A percentile compares a stretch with the other conserved stretches of the same genome.
Conservation (phyloP, 1,140 invertebrate genomes). For the Ostrea denselamellosa region DNA sequence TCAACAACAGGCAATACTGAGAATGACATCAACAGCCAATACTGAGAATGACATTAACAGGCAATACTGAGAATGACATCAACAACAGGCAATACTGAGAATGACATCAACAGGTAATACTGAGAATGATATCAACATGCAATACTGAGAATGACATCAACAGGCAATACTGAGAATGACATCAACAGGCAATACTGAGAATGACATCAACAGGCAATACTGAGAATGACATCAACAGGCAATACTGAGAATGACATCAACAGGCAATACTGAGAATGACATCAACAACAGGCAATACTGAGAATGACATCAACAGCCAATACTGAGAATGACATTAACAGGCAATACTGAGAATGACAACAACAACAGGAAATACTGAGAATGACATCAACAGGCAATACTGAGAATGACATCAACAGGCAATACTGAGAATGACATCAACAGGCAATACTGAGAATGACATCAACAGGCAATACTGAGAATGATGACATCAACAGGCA, state of each 20-base stretch:
- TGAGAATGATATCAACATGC: not conserved
- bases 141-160: not conserved
- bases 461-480: not conserved
- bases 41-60: not conserved
- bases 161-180: not conserved
- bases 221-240: not conserved
- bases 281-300: no score
- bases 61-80: not conserved
- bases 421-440: not conserved
- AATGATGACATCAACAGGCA: no score
- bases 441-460: constrained; percentile 15
- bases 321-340: not conserved
- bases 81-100: no score
- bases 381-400: no score
- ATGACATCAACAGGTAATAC: not conserved
- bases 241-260: not conserved
- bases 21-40: no score
- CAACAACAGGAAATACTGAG: not conserved
- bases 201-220: not conserved
- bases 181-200: no score
- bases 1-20: not conserved
- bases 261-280: not conserved
- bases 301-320: not conserved
- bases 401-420: not conserved
- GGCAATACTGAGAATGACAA: not conserved